Evolutionary conservation across 2,888 invertebrate species (phyloP), one percentile per base, ranked within the genome.

Genomic region (Chymomyza amoena): DNA sequence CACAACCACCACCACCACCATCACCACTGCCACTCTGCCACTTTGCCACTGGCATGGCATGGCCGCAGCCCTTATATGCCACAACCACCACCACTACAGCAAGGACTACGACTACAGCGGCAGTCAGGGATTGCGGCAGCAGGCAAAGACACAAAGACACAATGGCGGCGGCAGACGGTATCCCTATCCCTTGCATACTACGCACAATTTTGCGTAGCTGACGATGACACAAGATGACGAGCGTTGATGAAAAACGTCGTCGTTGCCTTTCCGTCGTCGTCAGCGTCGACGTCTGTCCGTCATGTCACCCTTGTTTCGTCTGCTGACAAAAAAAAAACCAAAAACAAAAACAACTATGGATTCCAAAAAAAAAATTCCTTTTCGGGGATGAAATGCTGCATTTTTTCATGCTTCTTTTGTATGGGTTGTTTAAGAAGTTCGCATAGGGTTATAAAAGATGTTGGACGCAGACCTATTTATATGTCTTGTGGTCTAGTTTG

Each of bases 211-310:
- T 84, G 88, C 81, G 81, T 87, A 77, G 76, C 81, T 81, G 88
- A 66, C 88, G 83, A 88, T 81, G 83, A 79, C 84, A 84, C 78
- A 87, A 88, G 84, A 87, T 88, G 90, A 89, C 89, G 88, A 89
- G 82, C 83, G 80, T 77, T 89, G 88, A 83, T 89, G 90, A 90
- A 82, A 84, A 88, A 74, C 81, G 82, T 83, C 78, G 82, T 73
- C 80, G 68, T 59, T 73, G 39, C n/a, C 45, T 63, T 66, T n/a
- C 15, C 68, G 70, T 39, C 63, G 56, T 57, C 72, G 25, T 69
- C 68, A 60, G 69, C 79, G 80, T 83, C 83, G 88, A 87, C 88
- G 89, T 78, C 87, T 90, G 89, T 90, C 85, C 86, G 70, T 90
- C 90, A 90, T 84, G 81, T 82, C 89, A 90, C 88, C 90, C 90